Evolutionary conservation across 2,797 vertebrate genomes (phyloP).

Genomic region (Rhynchotus rufescens): DNA sequence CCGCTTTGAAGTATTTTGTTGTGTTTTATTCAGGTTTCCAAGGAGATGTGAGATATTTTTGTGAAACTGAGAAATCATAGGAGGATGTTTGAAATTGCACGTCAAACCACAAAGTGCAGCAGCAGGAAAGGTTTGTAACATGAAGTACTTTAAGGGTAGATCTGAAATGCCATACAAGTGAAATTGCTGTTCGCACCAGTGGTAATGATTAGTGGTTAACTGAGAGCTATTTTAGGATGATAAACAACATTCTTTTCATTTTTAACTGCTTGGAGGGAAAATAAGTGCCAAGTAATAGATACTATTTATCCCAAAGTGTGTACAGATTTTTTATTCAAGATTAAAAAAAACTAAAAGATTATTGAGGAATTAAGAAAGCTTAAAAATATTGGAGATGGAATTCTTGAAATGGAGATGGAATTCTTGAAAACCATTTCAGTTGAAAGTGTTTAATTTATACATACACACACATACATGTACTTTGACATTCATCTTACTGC

Average conservation of each 20-base stretch:
- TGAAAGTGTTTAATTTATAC: not conserved
- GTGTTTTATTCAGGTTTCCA: slow-evolving; percentile 56
- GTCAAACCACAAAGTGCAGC: not conserved
- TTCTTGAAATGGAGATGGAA: not conserved
- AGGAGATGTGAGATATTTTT: slow-evolving; percentile 57
- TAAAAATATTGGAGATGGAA: not conserved
- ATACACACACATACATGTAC: too few species aligned
- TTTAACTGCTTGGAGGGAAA: not conserved
- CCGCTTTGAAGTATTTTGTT: not conserved
- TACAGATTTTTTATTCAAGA: not conserved
- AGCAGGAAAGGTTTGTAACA: not conserved
- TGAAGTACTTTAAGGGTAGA: not conserved
- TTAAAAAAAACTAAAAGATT: not conserved
- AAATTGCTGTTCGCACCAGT: not conserved
- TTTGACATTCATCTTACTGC: not conserved
- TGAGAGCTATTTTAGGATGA: slow-evolving; percentile 36
- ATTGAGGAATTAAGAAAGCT: not conserved
- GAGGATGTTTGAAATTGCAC: slow-evolving; percentile 14
- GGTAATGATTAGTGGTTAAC: slow-evolving; percentile 23
- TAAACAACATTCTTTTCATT: slow-evolving; percentile 62
- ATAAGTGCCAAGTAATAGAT: not conserved
- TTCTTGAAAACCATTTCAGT: not conserved
- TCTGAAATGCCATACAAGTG: not conserved
- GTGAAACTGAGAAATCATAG: slow-evolving; percentile 27
- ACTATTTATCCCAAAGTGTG: slow-evolving; percentile 1